Evolutionary conservation across 2,797 vertebrate genomes (phyloP).

Genomic region (Megaceryle alcyon): DNA sequence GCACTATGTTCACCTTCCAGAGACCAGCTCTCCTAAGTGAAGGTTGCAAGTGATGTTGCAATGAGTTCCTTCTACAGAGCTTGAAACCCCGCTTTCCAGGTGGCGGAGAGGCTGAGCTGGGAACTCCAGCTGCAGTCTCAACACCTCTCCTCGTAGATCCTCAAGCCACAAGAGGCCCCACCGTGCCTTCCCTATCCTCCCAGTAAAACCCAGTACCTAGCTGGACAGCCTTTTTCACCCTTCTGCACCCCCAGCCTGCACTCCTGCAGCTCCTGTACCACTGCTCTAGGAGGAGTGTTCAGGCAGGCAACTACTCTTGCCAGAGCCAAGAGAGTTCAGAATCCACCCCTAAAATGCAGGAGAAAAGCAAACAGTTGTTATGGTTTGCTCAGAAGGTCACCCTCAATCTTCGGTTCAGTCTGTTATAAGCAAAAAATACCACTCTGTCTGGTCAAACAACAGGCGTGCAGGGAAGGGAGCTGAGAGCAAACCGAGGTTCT

Average conservation of each 20-base stretch:
- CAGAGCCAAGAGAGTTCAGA: neutral
- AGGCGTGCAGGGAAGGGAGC: neutral
- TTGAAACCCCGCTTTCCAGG: rapidly evolving
- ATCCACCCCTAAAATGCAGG: neutral
- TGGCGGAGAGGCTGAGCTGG: rapidly evolving
- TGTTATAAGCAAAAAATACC: neutral
- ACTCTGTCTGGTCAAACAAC: neutral
- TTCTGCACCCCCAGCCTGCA: neutral
- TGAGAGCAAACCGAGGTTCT: neutral
- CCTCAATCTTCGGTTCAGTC: neutral
- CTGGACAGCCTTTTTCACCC: neutral
- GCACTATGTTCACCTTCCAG: neutral
- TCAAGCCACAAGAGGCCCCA: rapidly evolving
- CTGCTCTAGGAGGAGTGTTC: neutral
- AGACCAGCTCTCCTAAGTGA: neutral
- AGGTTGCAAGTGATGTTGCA: neutral
- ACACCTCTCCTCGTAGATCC: neutral
- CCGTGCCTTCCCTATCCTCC: neutral
- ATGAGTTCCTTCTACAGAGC: neutral
- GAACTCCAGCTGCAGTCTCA: neutral
- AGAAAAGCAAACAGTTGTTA: neutral
- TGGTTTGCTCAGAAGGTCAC: neutral
- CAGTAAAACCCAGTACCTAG: neutral
- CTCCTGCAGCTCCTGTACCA: neutral
- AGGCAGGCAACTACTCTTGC: neutral